Base-by-base conservation (phyloP, 2,113 vertebrate genomes). In the Leptobrachium ailaonicum region DNA sequence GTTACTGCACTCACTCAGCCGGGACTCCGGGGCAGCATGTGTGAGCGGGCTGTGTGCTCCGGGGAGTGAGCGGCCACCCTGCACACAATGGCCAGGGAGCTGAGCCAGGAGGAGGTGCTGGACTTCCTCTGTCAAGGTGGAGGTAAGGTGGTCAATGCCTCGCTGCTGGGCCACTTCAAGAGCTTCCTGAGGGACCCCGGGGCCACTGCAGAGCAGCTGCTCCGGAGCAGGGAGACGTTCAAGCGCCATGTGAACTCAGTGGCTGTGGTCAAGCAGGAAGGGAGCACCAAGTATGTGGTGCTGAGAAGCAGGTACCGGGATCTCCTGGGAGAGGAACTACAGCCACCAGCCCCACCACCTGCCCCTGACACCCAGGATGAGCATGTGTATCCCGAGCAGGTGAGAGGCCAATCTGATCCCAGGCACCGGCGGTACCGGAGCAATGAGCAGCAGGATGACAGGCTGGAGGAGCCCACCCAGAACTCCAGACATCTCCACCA, bases 171-270 rank as follows among this genome's bases (percentile, higher is more conserved):
- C 1, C 95, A 98, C 90, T 98, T 96, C 85, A 87, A 70, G 62
- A 1, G 32, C 58, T 97, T 95, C 50, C 83, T 99, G 20, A 92
- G 94, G 12, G 92, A 93, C 85, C 89, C 91, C 47, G 83, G 85
- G 56, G 87, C 86, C 10, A 76, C 92, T 2, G 86, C 92, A 2
- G 83, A 82, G 71, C 86, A 93, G 86, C 88, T 84, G 58, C 86
- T 84, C 74, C 90, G 83, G 53, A 94, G 95, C 88, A 92, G 97
- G 12, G 95, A 97, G 43, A 86, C 86, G 44, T 99, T 99, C 83
- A 98, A 98, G 82, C 91, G 86, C 85, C 96, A 93, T 41, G 95
- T 99, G 60, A 98, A 98, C 87, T 87, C 95, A 0, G 85, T 98
- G 86, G 97, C 97, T 9, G 94, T 93, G 41, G 96, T 97, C 71